Percentiles rank a stretch among this genome's conserved stretches.
These are phyloP conservation scores for Callospermophilus lateralis DNA, from an alignment of 2,113 vertebrate genomes.

Conservation along the genomic window DNA sequence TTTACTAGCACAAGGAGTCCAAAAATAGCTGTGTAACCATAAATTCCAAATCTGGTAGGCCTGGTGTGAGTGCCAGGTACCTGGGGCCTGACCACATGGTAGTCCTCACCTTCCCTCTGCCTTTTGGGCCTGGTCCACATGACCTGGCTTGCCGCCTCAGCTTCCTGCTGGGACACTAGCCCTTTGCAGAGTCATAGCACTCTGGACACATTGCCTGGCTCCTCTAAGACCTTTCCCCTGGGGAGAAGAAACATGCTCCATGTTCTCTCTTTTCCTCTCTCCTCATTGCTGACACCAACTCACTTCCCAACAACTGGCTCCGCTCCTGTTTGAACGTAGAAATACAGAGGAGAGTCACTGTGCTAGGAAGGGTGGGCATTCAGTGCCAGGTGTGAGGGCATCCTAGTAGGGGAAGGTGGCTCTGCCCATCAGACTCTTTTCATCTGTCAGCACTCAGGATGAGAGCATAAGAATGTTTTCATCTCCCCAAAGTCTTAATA, in stretches of 20 bases:
- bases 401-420: background rate
- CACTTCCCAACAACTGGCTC: constrained; percentile 34
- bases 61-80: constrained; percentile 71
- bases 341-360: background rate
- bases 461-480: constrained; percentile 2
- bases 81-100: constrained; percentile 82
- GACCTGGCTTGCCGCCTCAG: constrained; percentile 67
- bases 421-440: background rate
- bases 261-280: background rate
- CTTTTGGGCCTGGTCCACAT: constrained; percentile 61
- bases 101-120: constrained; percentile 28
- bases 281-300: background rate
- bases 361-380: background rate
- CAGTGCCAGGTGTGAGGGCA: background rate
- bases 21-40: constrained; percentile 72
- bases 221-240: constrained; percentile 47
- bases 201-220: background rate
- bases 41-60: constrained; percentile 74
- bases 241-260: constrained; percentile 24
- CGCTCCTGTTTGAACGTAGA: background rate
- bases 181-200: constrained; percentile 19
- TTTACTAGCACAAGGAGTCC: constrained; percentile 51
- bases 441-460: background rate
- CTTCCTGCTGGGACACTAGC: constrained; percentile 58
- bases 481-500: background rate